Conservation (phyloP, 2,113 vertebrate species). For the Leptocoma aspasia region DNA sequence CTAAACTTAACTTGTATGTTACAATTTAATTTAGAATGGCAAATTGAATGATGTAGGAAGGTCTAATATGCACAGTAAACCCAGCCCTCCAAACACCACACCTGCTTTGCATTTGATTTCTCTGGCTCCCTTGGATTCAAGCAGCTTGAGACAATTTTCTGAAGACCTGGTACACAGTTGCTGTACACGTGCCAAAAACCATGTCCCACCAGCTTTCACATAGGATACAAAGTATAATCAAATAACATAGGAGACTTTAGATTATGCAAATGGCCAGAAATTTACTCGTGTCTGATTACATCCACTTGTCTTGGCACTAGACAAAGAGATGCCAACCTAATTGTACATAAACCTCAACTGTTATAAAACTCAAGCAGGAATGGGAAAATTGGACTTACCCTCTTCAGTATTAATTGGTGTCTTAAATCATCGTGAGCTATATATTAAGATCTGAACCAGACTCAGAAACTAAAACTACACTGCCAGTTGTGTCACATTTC, state of each 20-base stretch:
- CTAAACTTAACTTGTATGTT: background rate
- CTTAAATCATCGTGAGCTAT: background rate
- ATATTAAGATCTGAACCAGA: background rate
- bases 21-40: background rate
- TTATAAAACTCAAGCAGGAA: background rate
- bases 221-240: background rate
- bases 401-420: background rate
- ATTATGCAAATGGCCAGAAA: background rate
- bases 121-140: background rate
- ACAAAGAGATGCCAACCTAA: background rate
- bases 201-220: background rate
- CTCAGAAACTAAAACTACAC: background rate
- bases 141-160: background rate
- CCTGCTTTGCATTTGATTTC: background rate
- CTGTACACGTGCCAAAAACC: background rate
- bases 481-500: background rate
- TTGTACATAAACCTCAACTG: background rate
- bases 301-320: background rate
- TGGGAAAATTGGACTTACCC: background rate
- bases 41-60: background rate
- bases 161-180: background rate
- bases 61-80: background rate
- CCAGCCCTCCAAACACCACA: background rate
- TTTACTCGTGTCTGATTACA: background rate
- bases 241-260: background rate